Evolutionary conservation across 1,140 invertebrate genomes (phyloP).

Genomic region (Cotesia typhae): DNA sequence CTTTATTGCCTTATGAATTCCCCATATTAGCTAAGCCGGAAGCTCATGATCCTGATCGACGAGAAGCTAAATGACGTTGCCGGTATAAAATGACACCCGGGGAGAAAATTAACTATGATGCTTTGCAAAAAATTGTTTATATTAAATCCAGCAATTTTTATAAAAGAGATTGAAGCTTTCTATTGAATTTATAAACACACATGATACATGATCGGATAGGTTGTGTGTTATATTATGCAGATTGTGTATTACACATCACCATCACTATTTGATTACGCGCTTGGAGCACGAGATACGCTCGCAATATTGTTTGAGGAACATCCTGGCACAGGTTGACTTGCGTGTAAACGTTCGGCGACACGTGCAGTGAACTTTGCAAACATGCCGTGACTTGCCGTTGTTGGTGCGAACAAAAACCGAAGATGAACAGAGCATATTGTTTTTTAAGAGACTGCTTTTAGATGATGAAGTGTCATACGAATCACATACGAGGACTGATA

Average conservation of each 20-base stretch:
- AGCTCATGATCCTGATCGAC: neutral
- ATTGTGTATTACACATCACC: neutral
- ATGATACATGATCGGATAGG: no score
- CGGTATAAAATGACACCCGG: slow-evolving; percentile 32
- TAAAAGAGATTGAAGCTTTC: no score
- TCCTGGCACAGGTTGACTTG: slow-evolving; percentile 53
- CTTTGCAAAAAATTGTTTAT: no score
- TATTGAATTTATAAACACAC: no score
- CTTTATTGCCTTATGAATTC: no score
- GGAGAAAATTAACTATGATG: neutral
- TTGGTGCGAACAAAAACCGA: slow-evolving; percentile 55
- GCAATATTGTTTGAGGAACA: slow-evolving; percentile 23
- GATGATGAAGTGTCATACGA: no score
- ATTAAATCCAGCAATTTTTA: no score
- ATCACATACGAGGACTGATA: neutral
- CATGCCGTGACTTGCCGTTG: slow-evolving; percentile 61
- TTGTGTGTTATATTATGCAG: slow-evolving; percentile 6
- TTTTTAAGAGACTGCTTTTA: no score
- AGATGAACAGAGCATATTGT: neutral
- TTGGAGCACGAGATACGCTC: neutral
- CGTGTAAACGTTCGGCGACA: slow-evolving; percentile 50
- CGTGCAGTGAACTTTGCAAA: slow-evolving; percentile 55
- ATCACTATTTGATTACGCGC: slow-evolving; percentile 2
- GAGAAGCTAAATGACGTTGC: slow-evolving; percentile 2
- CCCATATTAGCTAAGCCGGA: no score